Evolutionary conservation across 2,888 invertebrate species (phyloP).

Genomic region (Calliopum simillimum): DNA sequence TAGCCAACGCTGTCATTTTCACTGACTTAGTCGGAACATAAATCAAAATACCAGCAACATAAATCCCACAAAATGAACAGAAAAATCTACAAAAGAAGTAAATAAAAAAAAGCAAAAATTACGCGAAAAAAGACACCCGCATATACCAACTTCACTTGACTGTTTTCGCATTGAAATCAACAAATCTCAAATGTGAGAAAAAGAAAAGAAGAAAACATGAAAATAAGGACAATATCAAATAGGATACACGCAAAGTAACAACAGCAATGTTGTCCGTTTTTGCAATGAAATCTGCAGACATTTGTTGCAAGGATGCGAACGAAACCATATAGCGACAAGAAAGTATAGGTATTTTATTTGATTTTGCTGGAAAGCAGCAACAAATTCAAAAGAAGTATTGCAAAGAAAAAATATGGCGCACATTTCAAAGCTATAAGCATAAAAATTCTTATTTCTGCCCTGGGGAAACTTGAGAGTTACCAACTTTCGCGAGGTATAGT

Average conservation of each 20-base stretch:
- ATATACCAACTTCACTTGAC: not conserved
- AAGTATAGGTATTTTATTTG: not conserved
- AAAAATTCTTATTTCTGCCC: not conserved
- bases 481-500: too few species aligned
- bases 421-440: conserved; percentile 1
- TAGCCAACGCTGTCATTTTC: not conserved
- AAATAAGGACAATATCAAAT: not conserved
- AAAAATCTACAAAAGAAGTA: not conserved
- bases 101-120: too few species aligned
- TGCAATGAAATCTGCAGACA: not conserved
- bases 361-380: not conserved
- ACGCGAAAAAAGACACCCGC: not conserved
- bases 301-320: not conserved
- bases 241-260: not conserved
- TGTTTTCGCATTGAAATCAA: not conserved
- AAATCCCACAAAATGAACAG: not conserved
- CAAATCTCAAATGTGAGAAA: not conserved
- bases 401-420: not conserved
- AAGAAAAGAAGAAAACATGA: not conserved
- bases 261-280: not conserved
- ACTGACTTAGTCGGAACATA: not conserved
- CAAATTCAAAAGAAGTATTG: not conserved
- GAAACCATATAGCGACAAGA: not conserved
- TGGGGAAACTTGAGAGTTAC: not conserved
- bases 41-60: conserved; percentile 10